Evolutionary conservation across 2,113 vertebrate genomes (phyloP).

Genomic region (Dipodomys ordii): DNA sequence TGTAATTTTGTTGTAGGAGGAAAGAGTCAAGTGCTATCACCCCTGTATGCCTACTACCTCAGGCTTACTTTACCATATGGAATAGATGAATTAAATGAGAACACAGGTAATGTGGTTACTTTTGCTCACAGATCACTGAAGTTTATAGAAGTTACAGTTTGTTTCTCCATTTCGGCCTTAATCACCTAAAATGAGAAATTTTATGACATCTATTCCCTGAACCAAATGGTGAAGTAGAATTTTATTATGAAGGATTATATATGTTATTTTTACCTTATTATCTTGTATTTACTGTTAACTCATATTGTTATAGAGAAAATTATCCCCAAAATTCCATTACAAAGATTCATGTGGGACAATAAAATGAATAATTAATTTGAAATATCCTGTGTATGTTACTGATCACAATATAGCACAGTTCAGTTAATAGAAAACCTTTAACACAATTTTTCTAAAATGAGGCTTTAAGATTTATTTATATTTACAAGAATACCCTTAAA

Average conservation of each 20-base stretch:
- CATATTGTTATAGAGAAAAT: background rate
- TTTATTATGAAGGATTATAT: background rate
- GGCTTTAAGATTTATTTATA: background rate
- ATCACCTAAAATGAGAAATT: background rate
- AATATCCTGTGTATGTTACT: background rate
- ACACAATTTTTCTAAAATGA: background rate
- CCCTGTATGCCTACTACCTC: background rate
- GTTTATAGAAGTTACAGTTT: background rate
- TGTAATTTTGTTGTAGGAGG: background rate
- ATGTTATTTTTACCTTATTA: conserved; percentile 7
- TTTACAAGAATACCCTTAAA: background rate
- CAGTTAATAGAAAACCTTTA: conserved; percentile 17
- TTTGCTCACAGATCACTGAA: background rate
- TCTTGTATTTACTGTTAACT: conserved; percentile 6
- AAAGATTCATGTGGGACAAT: background rate
- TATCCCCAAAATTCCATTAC: background rate
- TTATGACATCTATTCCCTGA: background rate
- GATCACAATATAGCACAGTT: background rate
- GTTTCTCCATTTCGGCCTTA: background rate
- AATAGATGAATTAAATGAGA: background rate
- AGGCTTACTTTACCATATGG: background rate
- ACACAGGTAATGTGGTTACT: background rate
- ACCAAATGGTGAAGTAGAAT: background rate
- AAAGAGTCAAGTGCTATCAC: background rate
- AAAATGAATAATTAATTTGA: conserved; percentile 41